Conservation (phyloP, 2,113 vertebrate genomes). For the Oceanodroma tethys region DNA sequence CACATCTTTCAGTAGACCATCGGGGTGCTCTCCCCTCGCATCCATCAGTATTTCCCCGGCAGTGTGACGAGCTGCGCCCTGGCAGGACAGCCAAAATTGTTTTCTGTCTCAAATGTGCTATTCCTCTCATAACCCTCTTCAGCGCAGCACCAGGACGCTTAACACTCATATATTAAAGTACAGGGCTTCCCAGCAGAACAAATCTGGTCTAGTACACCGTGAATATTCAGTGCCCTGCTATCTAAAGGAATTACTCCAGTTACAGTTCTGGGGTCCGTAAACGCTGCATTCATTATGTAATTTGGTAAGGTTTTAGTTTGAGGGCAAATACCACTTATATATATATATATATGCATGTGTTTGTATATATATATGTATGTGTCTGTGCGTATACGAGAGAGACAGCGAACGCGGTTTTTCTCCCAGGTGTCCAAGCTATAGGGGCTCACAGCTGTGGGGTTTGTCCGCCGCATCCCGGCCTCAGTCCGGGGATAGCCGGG, state of each 20-base stretch:
- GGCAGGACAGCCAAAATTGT: not conserved
- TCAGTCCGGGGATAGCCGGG: not conserved
- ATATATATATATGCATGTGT: rapidly evolving
- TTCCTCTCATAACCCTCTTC: not conserved
- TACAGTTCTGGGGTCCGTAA: not conserved
- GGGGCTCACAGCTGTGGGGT: not conserved
- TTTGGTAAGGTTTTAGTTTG: not conserved
- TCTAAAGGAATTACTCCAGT: not conserved
- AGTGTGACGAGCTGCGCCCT: rapidly evolving
- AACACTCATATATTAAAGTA: not conserved
- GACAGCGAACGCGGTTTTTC: rapidly evolving
- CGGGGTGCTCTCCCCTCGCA: rapidly evolving
- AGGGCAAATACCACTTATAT: not conserved
- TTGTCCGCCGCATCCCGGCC: rapidly evolving
- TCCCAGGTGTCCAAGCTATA: not conserved
- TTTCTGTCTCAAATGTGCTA: not conserved
- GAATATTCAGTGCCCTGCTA: not conserved
- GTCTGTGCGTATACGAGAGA: rapidly evolving
- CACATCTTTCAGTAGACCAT: not conserved
- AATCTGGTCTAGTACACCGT: not conserved
- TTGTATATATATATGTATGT: rapidly evolving
- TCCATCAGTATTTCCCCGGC: rapidly evolving
- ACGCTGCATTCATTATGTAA: not conserved
- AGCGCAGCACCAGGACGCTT: not conserved
- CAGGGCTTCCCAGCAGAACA: not conserved